Conservation (phyloP, 2,888 invertebrate genomes). For the Laothoe populi region DNA sequence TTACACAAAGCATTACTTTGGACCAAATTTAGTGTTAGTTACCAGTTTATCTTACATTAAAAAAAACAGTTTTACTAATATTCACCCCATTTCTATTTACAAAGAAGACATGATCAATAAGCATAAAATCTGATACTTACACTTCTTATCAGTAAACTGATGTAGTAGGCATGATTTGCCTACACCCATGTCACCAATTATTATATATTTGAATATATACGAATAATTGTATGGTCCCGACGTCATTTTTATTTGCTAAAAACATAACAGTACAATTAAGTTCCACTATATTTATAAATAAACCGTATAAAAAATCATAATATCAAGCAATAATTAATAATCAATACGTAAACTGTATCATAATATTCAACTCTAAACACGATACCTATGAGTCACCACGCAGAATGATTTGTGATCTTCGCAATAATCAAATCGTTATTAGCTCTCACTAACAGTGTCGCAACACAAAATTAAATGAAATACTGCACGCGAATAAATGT, state of each 20-base stretch:
- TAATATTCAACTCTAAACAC: background rate
- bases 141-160: slow-evolving; percentile 99
- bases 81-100: background rate
- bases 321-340: too few species aligned
- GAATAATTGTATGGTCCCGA: slow-evolving; percentile 99
- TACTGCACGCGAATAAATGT: background rate
- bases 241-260: slow-evolving; percentile 87
- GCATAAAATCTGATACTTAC: slow-evolving; percentile 88
- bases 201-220: slow-evolving; percentile 99
- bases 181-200: slow-evolving; percentile 99
- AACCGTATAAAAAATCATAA: too few species aligned
- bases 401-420: slow-evolving; percentile 1
- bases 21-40: too few species aligned
- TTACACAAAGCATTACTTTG: too few species aligned
- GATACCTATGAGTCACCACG: slow-evolving; percentile 22
- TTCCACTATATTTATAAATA: too few species aligned
- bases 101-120: background rate
- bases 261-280: background rate
- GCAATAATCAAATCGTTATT: background rate
- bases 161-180: slow-evolving; percentile 99
- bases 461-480: background rate
- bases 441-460: slow-evolving; percentile 1
- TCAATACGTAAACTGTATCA: background rate
- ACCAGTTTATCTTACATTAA: too few species aligned
- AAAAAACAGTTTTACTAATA: too few species aligned